Percentiles rank a stretch among this genome's conserved stretches.
Evolutionary conservation across 1,140 invertebrate species (phyloP).

Genomic region (Hyles euphorbiae): DNA sequence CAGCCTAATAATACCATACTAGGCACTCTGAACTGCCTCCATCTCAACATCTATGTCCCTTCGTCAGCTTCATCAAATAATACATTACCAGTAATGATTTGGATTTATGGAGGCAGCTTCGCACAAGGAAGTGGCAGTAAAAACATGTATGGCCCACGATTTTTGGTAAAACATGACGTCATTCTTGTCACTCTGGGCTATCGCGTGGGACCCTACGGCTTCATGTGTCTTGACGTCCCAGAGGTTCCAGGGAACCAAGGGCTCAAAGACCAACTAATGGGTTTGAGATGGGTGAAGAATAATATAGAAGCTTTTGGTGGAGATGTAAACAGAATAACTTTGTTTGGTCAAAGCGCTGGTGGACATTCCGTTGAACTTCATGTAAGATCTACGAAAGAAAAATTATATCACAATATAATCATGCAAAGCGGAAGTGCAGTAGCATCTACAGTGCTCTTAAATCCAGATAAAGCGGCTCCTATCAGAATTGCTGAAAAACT

Average conservation of each 20-base stretch:
- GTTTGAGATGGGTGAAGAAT: conserved; percentile 31
- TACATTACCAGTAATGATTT: conserved; percentile 22
- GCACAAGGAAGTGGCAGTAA: conserved; percentile 10
- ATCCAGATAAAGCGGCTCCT: conserved; percentile 20
- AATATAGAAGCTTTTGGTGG: conserved; percentile 31
- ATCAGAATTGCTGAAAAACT: conserved; percentile 24
- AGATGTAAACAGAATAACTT: conserved; percentile 22
- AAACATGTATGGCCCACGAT: conserved; percentile 6
- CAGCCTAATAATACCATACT: conserved; percentile 6
- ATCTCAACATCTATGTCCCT: conserved; percentile 26
- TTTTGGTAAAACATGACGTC: conserved; percentile 16
- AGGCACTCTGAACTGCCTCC: conserved; percentile 25
- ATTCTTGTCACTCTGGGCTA: conserved; percentile 23
- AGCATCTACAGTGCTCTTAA: conserved; percentile 12
- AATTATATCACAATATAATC: conserved; percentile 24
- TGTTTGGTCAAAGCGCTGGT: conserved; percentile 23
- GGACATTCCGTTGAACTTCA: conserved; percentile 25
- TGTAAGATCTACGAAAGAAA: conserved; percentile 21
- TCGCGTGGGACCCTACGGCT: conserved; percentile 19
- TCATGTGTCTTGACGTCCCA: conserved; percentile 25
- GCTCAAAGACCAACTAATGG: conserved; percentile 34
- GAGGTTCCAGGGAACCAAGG: conserved; percentile 28
- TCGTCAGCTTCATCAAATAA: conserved; percentile 8
- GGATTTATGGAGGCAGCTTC: conserved; percentile 23
- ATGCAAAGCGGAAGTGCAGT: conserved; percentile 26